Conservation (phyloP, 1,140 invertebrate genomes). For the Hyles vespertilio region DNA sequence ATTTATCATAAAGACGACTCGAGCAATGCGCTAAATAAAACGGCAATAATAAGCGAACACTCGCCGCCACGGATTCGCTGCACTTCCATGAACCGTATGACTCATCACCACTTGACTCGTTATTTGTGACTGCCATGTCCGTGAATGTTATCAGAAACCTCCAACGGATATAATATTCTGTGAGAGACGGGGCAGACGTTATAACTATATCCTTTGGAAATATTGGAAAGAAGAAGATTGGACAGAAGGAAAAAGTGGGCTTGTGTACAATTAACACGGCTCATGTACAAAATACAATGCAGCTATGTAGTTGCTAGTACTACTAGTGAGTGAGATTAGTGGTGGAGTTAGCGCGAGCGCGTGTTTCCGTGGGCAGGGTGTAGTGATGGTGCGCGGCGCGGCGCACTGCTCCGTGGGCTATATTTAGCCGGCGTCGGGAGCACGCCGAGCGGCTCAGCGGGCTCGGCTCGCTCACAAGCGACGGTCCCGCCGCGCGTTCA, state of each 20-base stretch:
- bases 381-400: neutral
- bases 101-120: slow-evolving; percentile 3
- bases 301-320: no score
- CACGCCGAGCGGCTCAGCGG: no score
- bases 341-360: neutral
- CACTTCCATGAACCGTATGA: slow-evolving; percentile 13
- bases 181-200: neutral
- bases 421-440: no score
- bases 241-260: neutral
- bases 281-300: no score
- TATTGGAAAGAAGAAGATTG: no score
- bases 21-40: slow-evolving; percentile 5
- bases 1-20: neutral
- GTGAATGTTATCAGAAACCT: no score
- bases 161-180: no score
- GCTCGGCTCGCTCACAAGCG: slow-evolving; percentile 36
- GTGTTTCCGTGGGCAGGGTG: neutral
- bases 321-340: no score
- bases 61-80: neutral
- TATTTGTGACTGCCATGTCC: neutral
- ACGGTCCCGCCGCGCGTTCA: slow-evolving; percentile 40
- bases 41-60: neutral
- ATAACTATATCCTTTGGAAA: neutral
- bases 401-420: neutral
- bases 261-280: neutral